Percentiles rank a stretch among this genome's conserved stretches.
Evolutionary conservation across 2,113 vertebrate species (phyloP).

Genomic region (Sminthopsis crassicaudata): DNA sequence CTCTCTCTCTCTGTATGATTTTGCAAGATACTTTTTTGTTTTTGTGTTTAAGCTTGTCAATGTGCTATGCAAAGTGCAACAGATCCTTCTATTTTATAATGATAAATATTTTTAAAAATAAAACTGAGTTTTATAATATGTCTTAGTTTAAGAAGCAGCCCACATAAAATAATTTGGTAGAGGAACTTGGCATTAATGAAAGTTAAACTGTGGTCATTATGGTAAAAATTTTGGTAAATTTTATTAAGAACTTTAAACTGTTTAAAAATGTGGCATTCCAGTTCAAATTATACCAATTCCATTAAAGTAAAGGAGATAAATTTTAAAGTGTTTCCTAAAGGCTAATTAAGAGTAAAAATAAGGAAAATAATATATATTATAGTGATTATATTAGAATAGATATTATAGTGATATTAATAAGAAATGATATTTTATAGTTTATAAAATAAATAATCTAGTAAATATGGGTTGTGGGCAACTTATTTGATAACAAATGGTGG

Average conservation of each 20-base stretch:
- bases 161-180: neutral
- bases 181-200: neutral
- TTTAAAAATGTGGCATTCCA: neutral
- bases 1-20: neutral
- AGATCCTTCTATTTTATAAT: neutral
- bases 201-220: neutral
- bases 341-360: conserved; percentile 17
- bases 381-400: too few relatives aligned
- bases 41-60: neutral
- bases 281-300: neutral
- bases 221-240: neutral
- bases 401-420: too few relatives aligned
- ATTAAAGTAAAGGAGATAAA: neutral
- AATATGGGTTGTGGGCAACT: neutral
- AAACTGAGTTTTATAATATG: neutral
- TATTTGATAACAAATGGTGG: neutral
- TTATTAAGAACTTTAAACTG: neutral
- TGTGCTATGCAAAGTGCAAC: neutral
- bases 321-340: neutral
- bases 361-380: neutral
- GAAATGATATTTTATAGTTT: neutral
- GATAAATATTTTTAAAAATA: neutral
- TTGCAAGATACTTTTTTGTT: neutral
- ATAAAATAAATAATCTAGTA: conserved; percentile 8
- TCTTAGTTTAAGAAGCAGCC: neutral